These are phyloP conservation scores for Pogonomyrmex barbatus DNA, from an alignment of 1,140 invertebrate species.

Conservation along the genomic window DNA sequence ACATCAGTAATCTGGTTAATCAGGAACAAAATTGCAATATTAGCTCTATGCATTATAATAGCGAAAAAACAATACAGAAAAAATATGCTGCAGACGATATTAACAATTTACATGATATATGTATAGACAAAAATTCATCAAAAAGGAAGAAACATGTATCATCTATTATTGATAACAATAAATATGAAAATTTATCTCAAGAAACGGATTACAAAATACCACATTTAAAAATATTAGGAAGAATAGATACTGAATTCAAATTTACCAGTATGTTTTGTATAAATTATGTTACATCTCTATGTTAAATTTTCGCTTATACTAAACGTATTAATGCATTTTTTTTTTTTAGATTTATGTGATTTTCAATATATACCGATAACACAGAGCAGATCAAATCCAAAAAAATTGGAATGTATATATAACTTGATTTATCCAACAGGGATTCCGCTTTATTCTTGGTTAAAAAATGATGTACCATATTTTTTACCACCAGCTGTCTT, in stretches of 20 bases:
- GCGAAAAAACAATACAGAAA: not conserved
- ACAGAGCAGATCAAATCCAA: constrained; percentile 82
- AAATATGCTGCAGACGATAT: not conserved
- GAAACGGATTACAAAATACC: constrained; percentile 77
- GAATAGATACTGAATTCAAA: constrained; percentile 89
- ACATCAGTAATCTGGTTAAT: constrained; percentile 22
- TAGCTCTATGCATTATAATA: not conserved
- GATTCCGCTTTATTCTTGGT: constrained; percentile 87
- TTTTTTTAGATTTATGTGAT: constrained; percentile 92
- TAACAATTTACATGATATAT: constrained; percentile 25
- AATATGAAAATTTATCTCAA: constrained; percentile 77
- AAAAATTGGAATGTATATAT: constrained; percentile 87
- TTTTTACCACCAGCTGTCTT: constrained; percentile 93
- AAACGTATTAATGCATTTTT: constrained; percentile 45
- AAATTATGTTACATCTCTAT: constrained; percentile 29
- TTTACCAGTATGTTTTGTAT: constrained; percentile 89
- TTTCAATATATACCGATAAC: constrained; percentile 95
- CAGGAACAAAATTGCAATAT: constrained; percentile 40
- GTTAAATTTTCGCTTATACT: constrained; percentile 21
- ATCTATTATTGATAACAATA: constrained; percentile 73
- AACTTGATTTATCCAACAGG: constrained; percentile 89
- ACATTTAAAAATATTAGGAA: constrained; percentile 88
- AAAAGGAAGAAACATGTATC: constrained; percentile 51
- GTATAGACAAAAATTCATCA: not conserved
- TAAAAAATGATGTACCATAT: constrained; percentile 88